A percentile compares a stretch with the other conserved stretches of the same genome.
These are phyloP conservation scores for Phaethon lepturus DNA, from an alignment of 2,113 vertebrate genomes.

Conservation along the genomic window DNA sequence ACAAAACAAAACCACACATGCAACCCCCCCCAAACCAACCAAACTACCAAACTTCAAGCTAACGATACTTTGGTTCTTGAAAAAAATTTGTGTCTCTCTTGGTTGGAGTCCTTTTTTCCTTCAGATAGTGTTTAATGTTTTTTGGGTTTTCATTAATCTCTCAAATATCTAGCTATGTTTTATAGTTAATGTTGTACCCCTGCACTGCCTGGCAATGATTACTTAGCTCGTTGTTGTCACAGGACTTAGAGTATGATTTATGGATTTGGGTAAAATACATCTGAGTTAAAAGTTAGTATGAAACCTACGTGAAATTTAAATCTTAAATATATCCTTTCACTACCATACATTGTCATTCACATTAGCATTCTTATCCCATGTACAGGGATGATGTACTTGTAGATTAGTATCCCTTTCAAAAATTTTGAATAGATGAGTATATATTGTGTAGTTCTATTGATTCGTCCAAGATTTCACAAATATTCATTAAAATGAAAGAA, in stretches of 20 bases:
- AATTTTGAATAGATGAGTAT: conserved; percentile 55
- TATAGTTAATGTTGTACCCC: background rate
- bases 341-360: background rate
- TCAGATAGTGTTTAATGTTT: background rate
- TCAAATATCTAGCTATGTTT: background rate
- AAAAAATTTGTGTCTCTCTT: background rate
- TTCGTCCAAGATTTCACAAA: conserved; percentile 67
- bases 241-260: background rate
- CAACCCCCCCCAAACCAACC: no score
- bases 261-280: background rate
- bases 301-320: background rate
- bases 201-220: background rate
- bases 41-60: background rate
- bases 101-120: background rate
- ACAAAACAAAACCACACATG: no score
- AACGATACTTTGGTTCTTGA: background rate
- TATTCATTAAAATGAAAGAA: conserved; percentile 67
- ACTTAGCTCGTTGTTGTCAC: background rate
- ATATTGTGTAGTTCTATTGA: conserved; percentile 49
- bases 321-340: conserved; percentile 1
- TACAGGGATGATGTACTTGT: background rate
- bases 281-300: background rate
- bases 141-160: background rate
- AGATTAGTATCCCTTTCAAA: conserved; percentile 54
- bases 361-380: conserved; percentile 5